Evolutionary conservation across 1,140 invertebrate species (phyloP).

Genomic region (Anthonomus grandis): DNA sequence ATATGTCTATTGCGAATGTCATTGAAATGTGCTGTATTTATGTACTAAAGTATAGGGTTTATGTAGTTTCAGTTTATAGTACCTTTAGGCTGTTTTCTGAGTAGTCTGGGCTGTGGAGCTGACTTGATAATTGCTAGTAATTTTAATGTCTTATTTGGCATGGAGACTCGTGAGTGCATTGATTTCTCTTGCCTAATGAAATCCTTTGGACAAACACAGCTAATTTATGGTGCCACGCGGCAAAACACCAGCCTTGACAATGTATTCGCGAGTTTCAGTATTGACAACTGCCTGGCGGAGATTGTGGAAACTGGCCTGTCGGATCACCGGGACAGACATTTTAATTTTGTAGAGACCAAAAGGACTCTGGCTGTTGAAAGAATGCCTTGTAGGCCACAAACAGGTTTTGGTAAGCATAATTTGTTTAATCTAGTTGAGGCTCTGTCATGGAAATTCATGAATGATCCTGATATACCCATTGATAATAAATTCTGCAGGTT

Average conservation of each 20-base stretch:
- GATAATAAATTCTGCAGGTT: not conserved
- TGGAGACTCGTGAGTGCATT: not conserved
- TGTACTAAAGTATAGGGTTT: too few species aligned
- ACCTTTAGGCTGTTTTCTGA: not conserved
- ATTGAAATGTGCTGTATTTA: too few species aligned
- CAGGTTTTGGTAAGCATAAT: too few species aligned
- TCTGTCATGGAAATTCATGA: not conserved
- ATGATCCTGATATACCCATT: not conserved
- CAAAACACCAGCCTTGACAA: too few species aligned
- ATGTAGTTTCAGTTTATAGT: too few species aligned
- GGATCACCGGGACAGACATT: not conserved
- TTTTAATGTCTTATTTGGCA: too few species aligned
- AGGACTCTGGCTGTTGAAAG: too few species aligned
- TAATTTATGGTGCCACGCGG: not conserved
- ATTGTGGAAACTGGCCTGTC: not conserved
- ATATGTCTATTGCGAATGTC: too few species aligned
- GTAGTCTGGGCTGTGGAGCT: not conserved
- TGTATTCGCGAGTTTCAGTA: too few species aligned
- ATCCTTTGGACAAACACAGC: not conserved
- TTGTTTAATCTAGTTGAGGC: not conserved
- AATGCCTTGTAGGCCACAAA: not conserved
- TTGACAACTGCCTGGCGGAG: not conserved
- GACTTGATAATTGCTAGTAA: not conserved
- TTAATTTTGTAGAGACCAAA: too few species aligned
- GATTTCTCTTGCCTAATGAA: not conserved